These are phyloP conservation scores for Colletes gigas DNA, from an alignment of 1,140 invertebrate genomes.

Conservation along the genomic window DNA sequence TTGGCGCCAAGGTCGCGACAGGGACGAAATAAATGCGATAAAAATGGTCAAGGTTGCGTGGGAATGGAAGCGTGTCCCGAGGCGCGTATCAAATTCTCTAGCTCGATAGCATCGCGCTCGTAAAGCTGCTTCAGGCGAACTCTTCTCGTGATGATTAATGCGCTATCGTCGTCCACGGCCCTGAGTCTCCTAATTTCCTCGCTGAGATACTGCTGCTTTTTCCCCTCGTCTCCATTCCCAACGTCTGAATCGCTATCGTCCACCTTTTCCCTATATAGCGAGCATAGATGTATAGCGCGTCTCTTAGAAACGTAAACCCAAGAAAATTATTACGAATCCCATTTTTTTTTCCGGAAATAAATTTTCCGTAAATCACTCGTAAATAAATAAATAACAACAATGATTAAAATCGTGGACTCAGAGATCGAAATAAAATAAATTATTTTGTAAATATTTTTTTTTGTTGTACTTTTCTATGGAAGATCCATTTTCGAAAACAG, in stretches of 20 bases:
- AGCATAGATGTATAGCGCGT: background rate
- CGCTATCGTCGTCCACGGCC: no score
- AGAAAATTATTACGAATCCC: no score
- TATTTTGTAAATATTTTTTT: no score
- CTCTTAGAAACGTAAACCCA: no score
- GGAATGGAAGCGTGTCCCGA: constrained; percentile 48
- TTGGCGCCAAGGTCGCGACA: background rate
- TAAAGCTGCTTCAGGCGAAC: constrained; percentile 28
- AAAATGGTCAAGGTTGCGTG: constrained; percentile 45
- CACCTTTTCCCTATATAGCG: background rate
- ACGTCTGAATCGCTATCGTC: background rate
- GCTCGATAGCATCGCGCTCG: constrained; percentile 28
- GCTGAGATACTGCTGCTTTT: background rate
- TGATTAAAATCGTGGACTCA: no score
- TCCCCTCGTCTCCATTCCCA: background rate
- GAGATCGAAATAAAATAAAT: no score
- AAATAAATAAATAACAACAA: no score
- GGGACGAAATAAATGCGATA: background rate
- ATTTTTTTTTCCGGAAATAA: no score
- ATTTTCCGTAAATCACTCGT: no score
- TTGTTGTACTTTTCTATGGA: no score
- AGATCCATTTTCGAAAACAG: no score
- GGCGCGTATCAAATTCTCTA: constrained; percentile 39
- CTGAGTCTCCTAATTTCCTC: background rate
- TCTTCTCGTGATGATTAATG: constrained; percentile 25